These are phyloP conservation scores for Etheostoma nigrum DNA, from an alignment of 2,797 vertebrate species.

Conservation along the genomic window DNA sequence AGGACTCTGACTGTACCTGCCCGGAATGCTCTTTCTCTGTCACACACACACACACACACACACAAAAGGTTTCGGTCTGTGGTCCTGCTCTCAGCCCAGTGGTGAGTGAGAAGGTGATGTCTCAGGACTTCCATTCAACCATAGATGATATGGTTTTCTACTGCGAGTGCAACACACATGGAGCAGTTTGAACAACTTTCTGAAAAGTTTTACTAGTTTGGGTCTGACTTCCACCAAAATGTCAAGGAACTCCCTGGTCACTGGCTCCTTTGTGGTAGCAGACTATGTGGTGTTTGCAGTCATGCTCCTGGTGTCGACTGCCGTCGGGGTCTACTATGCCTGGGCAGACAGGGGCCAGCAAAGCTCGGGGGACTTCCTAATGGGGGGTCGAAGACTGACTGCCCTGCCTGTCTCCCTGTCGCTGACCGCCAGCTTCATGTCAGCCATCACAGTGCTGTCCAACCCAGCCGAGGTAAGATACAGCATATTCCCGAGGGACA, in stretches of 20 bases:
- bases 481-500: neutral
- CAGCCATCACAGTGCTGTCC: constrained; percentile 93
- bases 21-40: constrained; percentile 29
- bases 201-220: constrained; percentile 11
- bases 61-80: constrained; percentile 38
- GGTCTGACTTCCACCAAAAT: constrained; percentile 46
- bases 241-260: constrained; percentile 38
- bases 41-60: constrained; percentile 37
- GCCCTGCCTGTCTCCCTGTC: constrained; percentile 93
- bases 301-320: constrained; percentile 90
- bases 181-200: constrained; percentile 7
- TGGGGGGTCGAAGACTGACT: constrained; percentile 88
- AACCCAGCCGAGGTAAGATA: constrained; percentile 88
- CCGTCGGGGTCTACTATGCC: constrained; percentile 91
- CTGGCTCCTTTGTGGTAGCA: constrained; percentile 81
- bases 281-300: constrained; percentile 93
- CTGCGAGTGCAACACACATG: constrained; percentile 3
- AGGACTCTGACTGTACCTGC: constrained; percentile 36
- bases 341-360: constrained; percentile 82
- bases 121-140: constrained; percentile 35
- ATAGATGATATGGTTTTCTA: constrained; percentile 21
- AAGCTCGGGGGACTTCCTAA: constrained; percentile 89
- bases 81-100: constrained; percentile 44
- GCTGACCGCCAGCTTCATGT: constrained; percentile 96
- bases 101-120: constrained; percentile 47